These are phyloP conservation scores for Xestia xanthographa DNA, from an alignment of 2,888 invertebrate species.

Conservation along the genomic window DNA sequence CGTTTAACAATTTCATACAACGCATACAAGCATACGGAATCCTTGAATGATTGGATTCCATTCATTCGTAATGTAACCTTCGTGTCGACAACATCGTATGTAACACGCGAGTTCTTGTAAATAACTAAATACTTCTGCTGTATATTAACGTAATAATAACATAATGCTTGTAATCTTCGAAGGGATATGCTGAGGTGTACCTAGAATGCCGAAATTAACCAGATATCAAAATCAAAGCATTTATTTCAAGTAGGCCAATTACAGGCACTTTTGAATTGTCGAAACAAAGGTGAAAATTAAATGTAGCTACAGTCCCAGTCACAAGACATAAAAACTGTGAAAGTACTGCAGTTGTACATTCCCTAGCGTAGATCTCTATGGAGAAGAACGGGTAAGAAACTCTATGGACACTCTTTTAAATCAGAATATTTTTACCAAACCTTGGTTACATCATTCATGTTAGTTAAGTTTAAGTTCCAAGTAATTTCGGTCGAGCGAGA, in stretches of 20 bases:
- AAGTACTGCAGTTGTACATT: too few relatives aligned
- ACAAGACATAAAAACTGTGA: too few relatives aligned
- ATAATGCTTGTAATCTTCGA: background rate
- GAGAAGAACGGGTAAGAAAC: too few relatives aligned
- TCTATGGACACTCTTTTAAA: too few relatives aligned
- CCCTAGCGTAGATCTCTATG: too few relatives aligned
- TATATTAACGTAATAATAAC: background rate
- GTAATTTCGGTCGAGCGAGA: background rate
- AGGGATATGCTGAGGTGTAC: background rate
- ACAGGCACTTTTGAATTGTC: too few relatives aligned
- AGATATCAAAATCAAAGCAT: too few relatives aligned
- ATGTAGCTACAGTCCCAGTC: too few relatives aligned
- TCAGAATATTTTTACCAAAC: too few relatives aligned
- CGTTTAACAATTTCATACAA: conserved; percentile 33
- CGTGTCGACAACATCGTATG: conserved; percentile 43
- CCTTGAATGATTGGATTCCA: conserved; percentile 47
- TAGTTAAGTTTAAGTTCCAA: background rate
- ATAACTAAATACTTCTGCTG: conserved; percentile 38
- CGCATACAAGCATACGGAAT: conserved; percentile 45
- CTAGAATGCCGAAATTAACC: background rate
- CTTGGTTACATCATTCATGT: too few relatives aligned
- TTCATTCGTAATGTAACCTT: conserved; percentile 50
- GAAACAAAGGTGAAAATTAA: too few relatives aligned
- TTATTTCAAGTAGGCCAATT: too few relatives aligned
- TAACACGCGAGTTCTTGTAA: conserved; percentile 51